These are phyloP conservation scores for Micropoecilia bifurca DNA, from an alignment of 2,797 vertebrate genomes.

Conservation along the genomic window DNA sequence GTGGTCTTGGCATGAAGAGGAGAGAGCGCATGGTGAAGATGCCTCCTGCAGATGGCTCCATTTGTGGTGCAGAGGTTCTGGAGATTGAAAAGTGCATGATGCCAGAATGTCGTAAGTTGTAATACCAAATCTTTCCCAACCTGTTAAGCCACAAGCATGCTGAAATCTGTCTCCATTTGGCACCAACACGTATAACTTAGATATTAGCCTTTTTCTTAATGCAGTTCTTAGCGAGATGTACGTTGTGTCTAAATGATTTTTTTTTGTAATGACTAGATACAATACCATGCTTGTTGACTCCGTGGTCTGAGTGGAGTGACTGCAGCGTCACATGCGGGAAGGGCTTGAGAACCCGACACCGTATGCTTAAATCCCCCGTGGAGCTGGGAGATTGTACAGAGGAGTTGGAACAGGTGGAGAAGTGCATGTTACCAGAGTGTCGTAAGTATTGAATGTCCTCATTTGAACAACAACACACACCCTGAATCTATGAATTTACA, in stretches of 20 bases:
- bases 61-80: slow-evolving; percentile 91
- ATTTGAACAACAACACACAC: not conserved
- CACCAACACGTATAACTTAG: not conserved
- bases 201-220: not conserved
- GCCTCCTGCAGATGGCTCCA: slow-evolving; percentile 93
- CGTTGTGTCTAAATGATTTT: not conserved
- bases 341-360: slow-evolving; percentile 89
- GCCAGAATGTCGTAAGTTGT: slow-evolving; percentile 96
- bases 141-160: slow-evolving; percentile 11
- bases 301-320: slow-evolving; percentile 98
- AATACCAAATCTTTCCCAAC: slow-evolving; percentile 14
- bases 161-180: not conserved
- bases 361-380: slow-evolving; percentile 93
- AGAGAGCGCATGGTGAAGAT: slow-evolving; percentile 96
- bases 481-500: slow-evolving; percentile 4
- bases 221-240: not conserved
- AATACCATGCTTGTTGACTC: slow-evolving; percentile 94
- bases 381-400: slow-evolving; percentile 96
- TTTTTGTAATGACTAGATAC: slow-evolving; percentile 84
- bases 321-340: slow-evolving; percentile 98
- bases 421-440: slow-evolving; percentile 98
- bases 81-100: slow-evolving; percentile 99
- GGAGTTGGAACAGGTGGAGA: slow-evolving; percentile 97
- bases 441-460: slow-evolving; percentile 84
- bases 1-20: slow-evolving; percentile 93